Base-by-base conservation (phyloP, 2,888 invertebrate species). In the Melieria omissa region DNA sequence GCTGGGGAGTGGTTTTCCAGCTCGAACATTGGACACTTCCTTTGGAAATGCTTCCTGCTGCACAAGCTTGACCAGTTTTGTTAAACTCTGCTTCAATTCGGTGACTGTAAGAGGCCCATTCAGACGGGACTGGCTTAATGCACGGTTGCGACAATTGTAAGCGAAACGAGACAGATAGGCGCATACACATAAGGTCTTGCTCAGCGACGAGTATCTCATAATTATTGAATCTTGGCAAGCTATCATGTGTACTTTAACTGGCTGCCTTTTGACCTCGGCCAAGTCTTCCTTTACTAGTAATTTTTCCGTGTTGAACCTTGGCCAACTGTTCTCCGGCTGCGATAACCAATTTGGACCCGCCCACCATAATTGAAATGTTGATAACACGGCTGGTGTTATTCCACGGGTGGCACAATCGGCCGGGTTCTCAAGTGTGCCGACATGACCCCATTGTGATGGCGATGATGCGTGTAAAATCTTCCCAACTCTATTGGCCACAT, bases 311-410 rank as follows among this genome's bases (percentile, higher is more conserved):
- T 16, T 57, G 14, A 57, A 57, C 16, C 8, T 57, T 57, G n/a
- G 57, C 54, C 54, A 54, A 10, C 54, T 54, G 12, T 47, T 14
- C 46, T 47, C 49, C 4, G 14, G 41, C n/a, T 29, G 46, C 9
- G 7, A 2, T 2, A 65, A 16, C 57, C 65, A 65, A 5, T 14
- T 8, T 41, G 55, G 55, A 12, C 65, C 54, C 29, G 12, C 42
- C 58, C 66, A 66, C 65, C 65, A 65, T 44, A 65, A 45, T 14
- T 65, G 3, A 60, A 60, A 58, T 7, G 12, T 12, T 46, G 14
- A 46, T 47, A 47, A 42, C 10, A 2, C 8, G n/a, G 12, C 55
- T 55, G 65, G 65, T 44, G 44, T 55, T 44, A 65, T 9, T 49
- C 55, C 65, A 4, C 46, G 57, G 4, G 29, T 55, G 6, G 65